phyloP scores from a whole-genome alignment of 2,797 vertebrate species.

The Acipenser oxyrinchus region DNA sequence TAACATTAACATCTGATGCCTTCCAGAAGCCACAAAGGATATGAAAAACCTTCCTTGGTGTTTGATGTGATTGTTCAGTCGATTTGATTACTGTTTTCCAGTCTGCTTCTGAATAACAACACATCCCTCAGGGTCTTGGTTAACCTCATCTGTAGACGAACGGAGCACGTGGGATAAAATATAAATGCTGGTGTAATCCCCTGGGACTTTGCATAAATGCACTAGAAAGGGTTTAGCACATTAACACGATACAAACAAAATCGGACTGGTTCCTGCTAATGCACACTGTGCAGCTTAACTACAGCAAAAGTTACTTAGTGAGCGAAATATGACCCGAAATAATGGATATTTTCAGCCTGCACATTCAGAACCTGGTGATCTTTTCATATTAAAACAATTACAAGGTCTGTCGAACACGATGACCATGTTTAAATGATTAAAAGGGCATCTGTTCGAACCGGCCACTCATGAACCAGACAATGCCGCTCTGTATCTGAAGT shows the following conservation, averaged over 20 bases:
- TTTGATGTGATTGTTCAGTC: no score
- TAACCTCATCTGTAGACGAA: not conserved
- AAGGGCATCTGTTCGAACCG: not conserved
- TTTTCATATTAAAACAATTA: not conserved
- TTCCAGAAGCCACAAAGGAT: no score
- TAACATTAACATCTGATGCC: no score
- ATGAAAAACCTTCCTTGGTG: no score
- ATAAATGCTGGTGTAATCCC: constrained; percentile 1
- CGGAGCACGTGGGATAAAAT: not conserved
- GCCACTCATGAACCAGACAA: not conserved
- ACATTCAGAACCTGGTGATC: no score
- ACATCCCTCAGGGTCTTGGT: no score
- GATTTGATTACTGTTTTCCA: no score
- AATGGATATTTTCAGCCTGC: no score
- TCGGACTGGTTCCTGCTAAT: not conserved
- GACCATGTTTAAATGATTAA: not conserved
- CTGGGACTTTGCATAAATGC: not conserved
- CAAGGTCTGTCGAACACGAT: not conserved
- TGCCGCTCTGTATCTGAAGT: not conserved
- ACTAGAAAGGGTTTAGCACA: not conserved
- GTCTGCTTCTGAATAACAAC: no score
- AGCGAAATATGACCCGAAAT: not conserved
- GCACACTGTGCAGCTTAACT: not conserved
- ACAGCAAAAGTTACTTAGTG: not conserved
- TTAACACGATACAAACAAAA: not conserved